Percentiles rank a stretch among this genome's conserved stretches.
phyloP scores from a whole-genome alignment of 2,888 invertebrate species.

The Meandrusa payeni region DNA sequence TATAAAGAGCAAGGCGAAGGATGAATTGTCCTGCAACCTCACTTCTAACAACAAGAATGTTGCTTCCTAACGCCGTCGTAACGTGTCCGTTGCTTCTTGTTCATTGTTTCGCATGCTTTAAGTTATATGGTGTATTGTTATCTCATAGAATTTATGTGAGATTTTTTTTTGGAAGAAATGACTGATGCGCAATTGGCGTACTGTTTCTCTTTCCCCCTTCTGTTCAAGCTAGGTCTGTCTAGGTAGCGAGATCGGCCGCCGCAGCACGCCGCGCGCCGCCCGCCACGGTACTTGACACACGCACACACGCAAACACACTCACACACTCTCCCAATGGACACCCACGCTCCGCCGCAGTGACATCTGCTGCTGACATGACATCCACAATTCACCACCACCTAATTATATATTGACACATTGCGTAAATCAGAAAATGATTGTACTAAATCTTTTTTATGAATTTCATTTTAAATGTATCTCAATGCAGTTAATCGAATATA shows the following conservation, averaged over 20 bases:
- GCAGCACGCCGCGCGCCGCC: constrained; percentile 60
- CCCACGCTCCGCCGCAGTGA: neutral
- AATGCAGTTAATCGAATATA: too few relatives aligned
- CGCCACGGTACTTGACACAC: constrained; percentile 70
- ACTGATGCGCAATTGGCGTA: constrained; percentile 78
- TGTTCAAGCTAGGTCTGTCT: constrained; percentile 82
- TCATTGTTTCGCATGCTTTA: constrained; percentile 19
- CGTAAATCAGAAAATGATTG: too few relatives aligned
- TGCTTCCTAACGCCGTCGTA: constrained; percentile 18
- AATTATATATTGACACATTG: too few relatives aligned
- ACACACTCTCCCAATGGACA: constrained; percentile 31
- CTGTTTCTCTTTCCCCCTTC: constrained; percentile 76
- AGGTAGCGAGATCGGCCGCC: constrained; percentile 70
- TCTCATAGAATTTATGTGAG: constrained; percentile 26
- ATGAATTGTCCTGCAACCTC: neutral
- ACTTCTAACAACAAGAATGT: constrained; percentile 5
- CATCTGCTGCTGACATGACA: too few relatives aligned
- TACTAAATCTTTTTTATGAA: too few relatives aligned
- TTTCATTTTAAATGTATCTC: too few relatives aligned
- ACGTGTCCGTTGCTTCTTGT: constrained; percentile 20
- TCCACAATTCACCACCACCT: too few relatives aligned
- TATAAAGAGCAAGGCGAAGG: constrained; percentile 1
- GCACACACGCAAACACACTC: constrained; percentile 41
- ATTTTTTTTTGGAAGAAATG: constrained; percentile 64
- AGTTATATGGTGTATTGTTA: constrained; percentile 22